These are phyloP conservation scores for Chrysemys picta DNA, from an alignment of 2,113 vertebrate genomes.

Conservation along the genomic window DNA sequence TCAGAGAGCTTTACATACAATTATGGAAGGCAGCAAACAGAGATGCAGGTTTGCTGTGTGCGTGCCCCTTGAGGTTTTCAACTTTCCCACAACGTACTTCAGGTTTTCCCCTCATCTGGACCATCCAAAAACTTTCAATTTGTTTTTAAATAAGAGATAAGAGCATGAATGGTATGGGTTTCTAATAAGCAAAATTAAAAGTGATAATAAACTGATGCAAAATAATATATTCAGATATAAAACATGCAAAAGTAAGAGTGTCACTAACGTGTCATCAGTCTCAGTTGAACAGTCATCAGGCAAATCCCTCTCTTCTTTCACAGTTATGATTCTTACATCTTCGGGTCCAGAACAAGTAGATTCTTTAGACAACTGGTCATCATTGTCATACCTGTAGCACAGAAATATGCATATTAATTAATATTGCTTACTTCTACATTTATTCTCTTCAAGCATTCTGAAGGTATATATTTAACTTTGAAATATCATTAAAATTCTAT, in stretches of 20 bases:
- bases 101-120: neutral
- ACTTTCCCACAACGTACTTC: neutral
- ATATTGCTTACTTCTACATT: neutral
- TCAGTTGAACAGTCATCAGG: accelerated
- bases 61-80: neutral
- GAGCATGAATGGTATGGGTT: neutral
- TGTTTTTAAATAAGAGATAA: neutral
- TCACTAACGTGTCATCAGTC: constrained; percentile 42
- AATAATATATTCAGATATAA: neutral
- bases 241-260: neutral
- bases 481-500: neutral
- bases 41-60: neutral
- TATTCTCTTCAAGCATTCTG: neutral
- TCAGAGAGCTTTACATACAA: accelerated
- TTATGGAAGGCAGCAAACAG: neutral
- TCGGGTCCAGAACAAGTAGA: neutral
- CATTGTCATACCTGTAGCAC: constrained; percentile 28
- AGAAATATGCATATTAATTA: neutral
- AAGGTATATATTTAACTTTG: neutral
- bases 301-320: constrained; percentile 24
- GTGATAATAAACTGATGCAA: neutral
- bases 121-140: accelerated
- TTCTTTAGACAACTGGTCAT: neutral
- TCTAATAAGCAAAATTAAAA: neutral
- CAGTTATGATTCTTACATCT: neutral